phyloP scores from a whole-genome alignment of 2,797 vertebrate species.

The Sebastes taczanowskii region DNA sequence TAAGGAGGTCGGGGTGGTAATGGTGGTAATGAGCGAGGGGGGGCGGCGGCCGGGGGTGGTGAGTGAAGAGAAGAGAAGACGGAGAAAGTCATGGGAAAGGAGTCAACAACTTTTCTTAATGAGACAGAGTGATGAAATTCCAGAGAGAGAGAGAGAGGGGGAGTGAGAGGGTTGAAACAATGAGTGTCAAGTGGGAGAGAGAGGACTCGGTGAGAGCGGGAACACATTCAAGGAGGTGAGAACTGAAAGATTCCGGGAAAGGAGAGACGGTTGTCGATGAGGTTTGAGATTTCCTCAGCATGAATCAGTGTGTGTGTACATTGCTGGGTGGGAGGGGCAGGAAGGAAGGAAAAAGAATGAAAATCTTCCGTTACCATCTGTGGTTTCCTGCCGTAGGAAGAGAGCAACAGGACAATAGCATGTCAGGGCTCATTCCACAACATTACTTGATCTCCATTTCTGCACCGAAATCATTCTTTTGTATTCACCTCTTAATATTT shows the following conservation, averaged over 20 bases:
- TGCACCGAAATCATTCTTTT: not conserved
- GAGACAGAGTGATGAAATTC: constrained; percentile 57
- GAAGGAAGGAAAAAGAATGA: not conserved
- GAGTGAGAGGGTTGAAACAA: not conserved
- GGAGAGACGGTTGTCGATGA: not conserved
- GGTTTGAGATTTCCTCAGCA: not conserved
- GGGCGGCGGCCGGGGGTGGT: not conserved
- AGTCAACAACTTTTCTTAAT: constrained; percentile 68
- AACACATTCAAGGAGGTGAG: not conserved
- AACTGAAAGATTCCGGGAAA: not conserved
- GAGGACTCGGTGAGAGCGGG: not conserved
- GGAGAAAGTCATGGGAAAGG: constrained; percentile 36
- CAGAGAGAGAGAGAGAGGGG: not conserved
- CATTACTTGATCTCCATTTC: not conserved
- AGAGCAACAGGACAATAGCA: not conserved
- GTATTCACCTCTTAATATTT: constrained; percentile 1
- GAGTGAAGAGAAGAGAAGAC: not conserved
- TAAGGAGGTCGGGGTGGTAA: not conserved
- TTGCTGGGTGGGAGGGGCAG: not conserved
- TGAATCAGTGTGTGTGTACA: not conserved
- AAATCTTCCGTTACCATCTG: not conserved
- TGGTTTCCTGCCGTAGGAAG: not conserved
- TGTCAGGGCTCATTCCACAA: not conserved
- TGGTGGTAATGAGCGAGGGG: not conserved
- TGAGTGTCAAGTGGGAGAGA: not conserved